A percentile compares a stretch with the other conserved stretches of the same genome.
Evolutionary conservation across 53 echinoderm and acorn worm genomes (phyloP).

Genomic region (Stichopus horrens): DNA sequence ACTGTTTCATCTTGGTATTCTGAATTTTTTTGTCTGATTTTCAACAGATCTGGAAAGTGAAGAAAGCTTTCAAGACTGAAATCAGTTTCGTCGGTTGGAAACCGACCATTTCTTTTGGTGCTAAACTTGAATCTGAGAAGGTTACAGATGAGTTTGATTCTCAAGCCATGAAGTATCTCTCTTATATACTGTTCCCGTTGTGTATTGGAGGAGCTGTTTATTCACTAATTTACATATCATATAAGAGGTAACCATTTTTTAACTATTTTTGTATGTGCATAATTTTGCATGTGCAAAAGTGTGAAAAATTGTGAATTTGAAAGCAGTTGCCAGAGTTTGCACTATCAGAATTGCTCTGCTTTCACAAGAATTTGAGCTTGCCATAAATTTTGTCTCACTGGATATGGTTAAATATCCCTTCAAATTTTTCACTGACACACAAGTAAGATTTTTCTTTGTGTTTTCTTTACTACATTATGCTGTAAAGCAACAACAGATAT

Average conservation of each 20-base stretch:
- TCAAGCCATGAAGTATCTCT: conserved; percentile 88
- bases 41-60: conserved; percentile 90
- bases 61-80: conserved; percentile 88
- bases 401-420: too few species aligned
- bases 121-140: conserved; percentile 71
- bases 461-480: too few species aligned
- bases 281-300: too few species aligned
- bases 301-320: too few species aligned
- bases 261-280: too few species aligned
- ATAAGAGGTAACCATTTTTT: conserved; percentile 69
- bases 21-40: background rate
- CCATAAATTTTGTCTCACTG: too few species aligned
- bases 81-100: conserved; percentile 62
- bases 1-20: background rate
- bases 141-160: conserved; percentile 79
- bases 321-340: too few species aligned
- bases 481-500: too few species aligned
- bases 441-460: too few species aligned
- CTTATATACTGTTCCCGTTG: conserved; percentile 86
- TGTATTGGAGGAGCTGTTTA: conserved; percentile 84
- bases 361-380: too few species aligned
- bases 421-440: too few species aligned
- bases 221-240: conserved; percentile 86
- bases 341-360: too few species aligned
- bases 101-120: conserved; percentile 67